Evolutionary conservation across 2,113 vertebrate genomes (phyloP).

Genomic region (Pluvialis apricaria): DNA sequence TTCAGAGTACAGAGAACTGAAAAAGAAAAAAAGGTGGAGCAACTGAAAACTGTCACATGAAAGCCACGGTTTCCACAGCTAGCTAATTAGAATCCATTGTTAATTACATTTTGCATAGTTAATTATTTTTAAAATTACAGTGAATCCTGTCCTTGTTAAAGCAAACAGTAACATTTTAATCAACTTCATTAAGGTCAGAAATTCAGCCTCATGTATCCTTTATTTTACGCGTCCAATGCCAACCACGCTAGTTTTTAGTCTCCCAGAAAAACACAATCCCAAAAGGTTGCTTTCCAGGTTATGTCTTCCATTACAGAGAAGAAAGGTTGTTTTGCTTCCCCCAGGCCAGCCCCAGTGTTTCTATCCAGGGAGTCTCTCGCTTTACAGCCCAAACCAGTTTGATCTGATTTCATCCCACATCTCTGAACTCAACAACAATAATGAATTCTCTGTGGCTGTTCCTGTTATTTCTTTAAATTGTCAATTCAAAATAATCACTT

Average conservation of each 20-base stretch:
- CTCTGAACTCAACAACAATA: background rate
- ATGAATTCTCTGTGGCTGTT: background rate
- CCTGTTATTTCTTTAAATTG: background rate
- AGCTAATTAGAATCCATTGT: slow-evolving; percentile 12
- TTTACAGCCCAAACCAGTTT: slow-evolving; percentile 34
- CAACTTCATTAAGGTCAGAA: background rate
- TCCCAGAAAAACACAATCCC: background rate
- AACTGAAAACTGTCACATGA: background rate
- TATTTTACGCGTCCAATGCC: background rate
- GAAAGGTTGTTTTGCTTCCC: background rate
- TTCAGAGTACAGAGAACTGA: background rate
- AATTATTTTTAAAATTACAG: slow-evolving; percentile 4
- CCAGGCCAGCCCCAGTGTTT: background rate
- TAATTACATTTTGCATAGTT: slow-evolving; percentile 48
- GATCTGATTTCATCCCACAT: background rate
- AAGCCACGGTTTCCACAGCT: background rate
- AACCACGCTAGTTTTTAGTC: background rate
- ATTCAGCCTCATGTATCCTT: background rate
- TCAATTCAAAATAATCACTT: background rate
- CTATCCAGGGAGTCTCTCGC: background rate
- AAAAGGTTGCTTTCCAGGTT: background rate
- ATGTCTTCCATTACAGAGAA: background rate
- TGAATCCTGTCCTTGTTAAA: background rate
- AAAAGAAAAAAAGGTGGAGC: background rate
- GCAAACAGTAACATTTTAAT: background rate